Evolutionary conservation across 2,113 vertebrate genomes (phyloP).

Genomic region (Agelaius tricolor): DNA sequence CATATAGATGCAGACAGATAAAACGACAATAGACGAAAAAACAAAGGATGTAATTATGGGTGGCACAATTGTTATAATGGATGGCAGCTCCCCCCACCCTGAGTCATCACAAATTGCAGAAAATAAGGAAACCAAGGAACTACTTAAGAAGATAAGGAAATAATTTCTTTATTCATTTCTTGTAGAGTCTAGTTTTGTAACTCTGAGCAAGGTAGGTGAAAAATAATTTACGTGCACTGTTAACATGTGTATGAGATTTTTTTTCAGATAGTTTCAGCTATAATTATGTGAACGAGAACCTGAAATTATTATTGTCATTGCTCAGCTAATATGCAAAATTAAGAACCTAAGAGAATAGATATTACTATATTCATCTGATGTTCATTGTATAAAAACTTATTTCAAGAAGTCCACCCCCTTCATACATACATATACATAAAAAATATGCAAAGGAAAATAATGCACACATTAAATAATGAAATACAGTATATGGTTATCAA

Average conservation of each 20-base stretch:
- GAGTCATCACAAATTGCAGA: background rate
- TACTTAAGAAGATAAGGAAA: background rate
- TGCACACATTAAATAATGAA: background rate
- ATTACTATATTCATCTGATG: background rate
- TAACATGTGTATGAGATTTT: background rate
- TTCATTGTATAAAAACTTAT: background rate
- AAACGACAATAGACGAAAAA: background rate
- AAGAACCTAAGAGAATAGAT: background rate
- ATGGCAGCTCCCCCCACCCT: accelerated
- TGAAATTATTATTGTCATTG: background rate
- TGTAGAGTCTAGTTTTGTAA: background rate
- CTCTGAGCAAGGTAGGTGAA: background rate
- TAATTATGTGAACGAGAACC: background rate
- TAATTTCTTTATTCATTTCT: background rate
- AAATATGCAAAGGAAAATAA: background rate
- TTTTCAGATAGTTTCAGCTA: background rate
- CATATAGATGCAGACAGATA: background rate
- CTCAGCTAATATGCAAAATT: background rate
- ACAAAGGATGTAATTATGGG: background rate
- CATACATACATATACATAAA: background rate
- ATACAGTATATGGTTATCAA: background rate
- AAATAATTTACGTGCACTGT: background rate
- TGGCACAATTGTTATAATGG: background rate
- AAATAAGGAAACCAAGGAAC: background rate
- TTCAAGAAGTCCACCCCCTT: background rate